Base-by-base conservation (phyloP, 2,888 invertebrate genomes). In the Drosophila acutilabella region DNA sequence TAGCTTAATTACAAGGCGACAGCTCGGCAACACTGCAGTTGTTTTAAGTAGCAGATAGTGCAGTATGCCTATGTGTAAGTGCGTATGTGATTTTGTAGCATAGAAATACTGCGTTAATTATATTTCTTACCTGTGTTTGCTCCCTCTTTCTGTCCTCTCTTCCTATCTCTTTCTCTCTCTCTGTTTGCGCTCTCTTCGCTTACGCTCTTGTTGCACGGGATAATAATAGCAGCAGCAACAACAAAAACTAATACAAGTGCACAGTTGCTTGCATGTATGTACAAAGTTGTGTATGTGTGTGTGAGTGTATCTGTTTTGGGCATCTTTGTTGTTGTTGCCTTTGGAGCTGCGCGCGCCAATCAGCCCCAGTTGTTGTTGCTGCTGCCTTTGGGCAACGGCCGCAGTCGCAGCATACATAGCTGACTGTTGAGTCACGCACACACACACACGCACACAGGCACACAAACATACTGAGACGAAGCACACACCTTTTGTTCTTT, bases 401-500 rank as follows among this genome's bases (percentile, higher is more conserved):
- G 52, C 62, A 56, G 64, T 76, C 56, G 76, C 64, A 62, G 78
- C 61, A 64, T 54, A 71, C 81, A 88, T 88, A 64, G 61, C 59
- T 86, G 64, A 59, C 41, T 74, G 72, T 74, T 83, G 82, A 88
- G 84, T 83, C 89, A 83, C 74, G 75, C 58, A 71, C 47, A 72
- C 54, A 74, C 33, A 69, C 50, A 50, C 60, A 64, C 48, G 47
- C 47, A 70, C 50, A 50, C 60, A 64, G 45, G 47, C 47, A 70
- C 42, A 66, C 18, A 45, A 13, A 14, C 13, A 33, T 13, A 36
- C 33, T 0, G 36, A 52, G 33, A 57, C 48, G 47, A 38, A 33
- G 53, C 54, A 64, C 74, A 74, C 74, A 83, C 72, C 87, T 77
- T 86, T 86, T 86, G 77, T 88, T 88, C 69, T 82, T 78, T 80